Evolutionary conservation across 2,113 vertebrate species (phyloP).

Genomic region (Sarotherodon lohbergeri): DNA sequence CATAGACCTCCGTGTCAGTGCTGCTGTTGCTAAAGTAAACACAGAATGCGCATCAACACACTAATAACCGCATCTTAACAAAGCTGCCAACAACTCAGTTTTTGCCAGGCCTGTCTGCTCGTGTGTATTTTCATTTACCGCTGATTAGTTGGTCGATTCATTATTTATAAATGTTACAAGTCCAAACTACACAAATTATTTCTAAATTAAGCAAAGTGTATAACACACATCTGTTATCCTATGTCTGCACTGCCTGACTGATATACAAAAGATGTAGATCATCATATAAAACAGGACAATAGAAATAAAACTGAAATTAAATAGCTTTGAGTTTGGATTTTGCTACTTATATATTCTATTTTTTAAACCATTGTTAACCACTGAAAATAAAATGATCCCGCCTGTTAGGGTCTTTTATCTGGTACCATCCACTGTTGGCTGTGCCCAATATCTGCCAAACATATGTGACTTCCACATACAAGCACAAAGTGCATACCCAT

Average conservation of each 20-base stretch:
- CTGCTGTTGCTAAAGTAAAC: slow-evolving; percentile 1
- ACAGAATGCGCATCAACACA: background rate
- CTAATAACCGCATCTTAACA: background rate
- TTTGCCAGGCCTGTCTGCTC: background rate
- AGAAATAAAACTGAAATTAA: background rate
- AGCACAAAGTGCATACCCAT: background rate
- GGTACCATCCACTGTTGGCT: background rate
- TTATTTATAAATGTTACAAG: background rate
- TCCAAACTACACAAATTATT: background rate
- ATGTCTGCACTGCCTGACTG: background rate
- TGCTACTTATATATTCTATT: background rate
- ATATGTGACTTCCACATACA: background rate
- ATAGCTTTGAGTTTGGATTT: background rate
- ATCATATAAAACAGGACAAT: background rate
- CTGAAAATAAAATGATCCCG: background rate
- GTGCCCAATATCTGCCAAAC: background rate
- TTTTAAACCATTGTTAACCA: background rate
- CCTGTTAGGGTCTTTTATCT: background rate
- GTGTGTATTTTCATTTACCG: background rate
- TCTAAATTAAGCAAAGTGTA: background rate
- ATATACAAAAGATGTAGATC: background rate
- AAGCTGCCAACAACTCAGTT: background rate
- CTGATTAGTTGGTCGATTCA: background rate
- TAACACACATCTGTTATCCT: background rate
- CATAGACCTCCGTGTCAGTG: background rate